Conservation (phyloP, 2,797 vertebrate genomes). For the Cygnus olor region DNA sequence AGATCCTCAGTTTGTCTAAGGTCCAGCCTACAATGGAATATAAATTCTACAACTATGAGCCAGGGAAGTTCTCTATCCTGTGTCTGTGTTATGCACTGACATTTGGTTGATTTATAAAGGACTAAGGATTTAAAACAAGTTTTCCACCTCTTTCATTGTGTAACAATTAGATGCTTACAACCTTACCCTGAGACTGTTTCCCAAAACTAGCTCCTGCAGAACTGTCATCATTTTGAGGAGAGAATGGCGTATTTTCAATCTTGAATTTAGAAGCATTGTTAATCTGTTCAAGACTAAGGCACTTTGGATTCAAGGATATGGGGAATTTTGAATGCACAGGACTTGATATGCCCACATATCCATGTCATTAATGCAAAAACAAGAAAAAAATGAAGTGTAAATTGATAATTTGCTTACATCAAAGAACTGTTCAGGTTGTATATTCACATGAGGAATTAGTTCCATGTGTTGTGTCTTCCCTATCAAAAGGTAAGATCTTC, state of each 20-base stretch:
- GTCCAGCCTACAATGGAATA: neutral
- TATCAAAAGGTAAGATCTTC: neutral
- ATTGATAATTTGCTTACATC: neutral
- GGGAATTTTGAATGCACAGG: neutral
- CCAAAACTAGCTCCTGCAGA: neutral
- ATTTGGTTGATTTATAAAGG: neutral
- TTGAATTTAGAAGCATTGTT: neutral
- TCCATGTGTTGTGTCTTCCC: neutral
- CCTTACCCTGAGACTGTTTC: neutral
- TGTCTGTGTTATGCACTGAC: neutral
- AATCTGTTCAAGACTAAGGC: neutral
- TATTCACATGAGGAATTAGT: neutral
- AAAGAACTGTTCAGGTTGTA: neutral
- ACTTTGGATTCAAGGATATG: neutral
- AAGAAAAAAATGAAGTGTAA: neutral
- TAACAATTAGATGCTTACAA: neutral
- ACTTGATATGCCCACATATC: neutral
- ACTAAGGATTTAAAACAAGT: neutral
- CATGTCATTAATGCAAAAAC: neutral
- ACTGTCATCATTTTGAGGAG: rapidly evolving
- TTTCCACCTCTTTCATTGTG: neutral
- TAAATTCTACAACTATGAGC: neutral
- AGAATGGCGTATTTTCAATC: neutral
- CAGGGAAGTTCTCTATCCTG: neutral
- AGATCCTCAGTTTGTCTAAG: neutral